Percentiles rank a stretch among this genome's conserved stretches.
phyloP scores from a whole-genome alignment of 1,140 invertebrate genomes.

The Agrilus planipennis region DNA sequence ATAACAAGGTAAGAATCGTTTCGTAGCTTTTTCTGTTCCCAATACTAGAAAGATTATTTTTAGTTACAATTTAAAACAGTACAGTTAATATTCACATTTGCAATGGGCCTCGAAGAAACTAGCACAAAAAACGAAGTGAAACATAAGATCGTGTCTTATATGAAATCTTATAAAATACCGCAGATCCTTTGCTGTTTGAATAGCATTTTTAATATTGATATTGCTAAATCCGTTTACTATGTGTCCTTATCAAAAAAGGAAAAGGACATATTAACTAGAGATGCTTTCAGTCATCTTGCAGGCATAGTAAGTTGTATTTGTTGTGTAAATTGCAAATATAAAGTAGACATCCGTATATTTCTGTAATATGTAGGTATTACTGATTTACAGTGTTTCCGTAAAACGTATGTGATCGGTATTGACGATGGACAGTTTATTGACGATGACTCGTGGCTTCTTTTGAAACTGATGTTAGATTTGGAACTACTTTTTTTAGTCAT shows the following conservation, averaged over 20 bases:
- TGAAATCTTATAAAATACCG: conserved; percentile 13
- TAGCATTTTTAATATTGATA: conserved; percentile 41
- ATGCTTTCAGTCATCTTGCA: conserved; percentile 34
- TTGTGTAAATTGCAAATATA: neutral
- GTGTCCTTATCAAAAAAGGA: conserved; percentile 21
- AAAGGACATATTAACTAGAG: conserved; percentile 29
- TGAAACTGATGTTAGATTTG: conserved; percentile 33
- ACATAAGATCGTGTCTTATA: conserved; percentile 1
- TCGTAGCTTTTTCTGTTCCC: neutral
- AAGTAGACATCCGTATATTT: too few relatives aligned
- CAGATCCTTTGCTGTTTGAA: conserved; percentile 40
- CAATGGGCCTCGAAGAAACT: conserved; percentile 33
- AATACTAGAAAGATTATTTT: conserved; percentile 4
- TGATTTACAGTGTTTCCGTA: conserved; percentile 28
- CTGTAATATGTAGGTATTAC: conserved; percentile 4
- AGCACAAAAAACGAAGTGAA: conserved; percentile 36
- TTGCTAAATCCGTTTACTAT: conserved; percentile 32
- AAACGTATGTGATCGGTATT: conserved; percentile 40
- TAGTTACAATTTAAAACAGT: conserved; percentile 35
- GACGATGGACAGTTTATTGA: conserved; percentile 42
- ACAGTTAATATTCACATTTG: conserved; percentile 34
- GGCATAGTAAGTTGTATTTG: neutral
- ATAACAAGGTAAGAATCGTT: conserved; percentile 29
- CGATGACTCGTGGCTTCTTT: conserved; percentile 38
- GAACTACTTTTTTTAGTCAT: conserved; percentile 16